Base-by-base conservation (phyloP, 2,113 vertebrate genomes). In the Notothenia rossii region DNA sequence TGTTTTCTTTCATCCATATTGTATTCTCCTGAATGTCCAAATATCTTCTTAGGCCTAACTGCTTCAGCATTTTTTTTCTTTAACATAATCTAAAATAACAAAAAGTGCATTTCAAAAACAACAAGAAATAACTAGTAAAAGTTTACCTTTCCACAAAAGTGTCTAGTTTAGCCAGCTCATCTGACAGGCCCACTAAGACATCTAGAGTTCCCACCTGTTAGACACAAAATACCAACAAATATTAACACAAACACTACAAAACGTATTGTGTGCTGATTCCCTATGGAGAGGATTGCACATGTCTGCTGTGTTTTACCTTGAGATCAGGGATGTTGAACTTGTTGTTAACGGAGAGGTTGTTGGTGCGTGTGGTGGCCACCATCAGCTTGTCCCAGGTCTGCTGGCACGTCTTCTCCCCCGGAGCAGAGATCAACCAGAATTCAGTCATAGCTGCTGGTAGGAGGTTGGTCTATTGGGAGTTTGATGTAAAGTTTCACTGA, bases 371-470 rank as follows among this genome's bases (percentile, higher is more conserved):
- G 60, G 98, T 98, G 73, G 98, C 97, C 58, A 96, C 92, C 77
- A 97, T 96, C 81, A 99, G 72, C 88, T 99, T 99, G 91, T 99
- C 98, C 98, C 98, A 99, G 18, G 98, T 99, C 88, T 99, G 98
- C 90, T 99, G 98, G 76, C 98, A 99, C 0, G 98, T 99, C 91
- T 99, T 99, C 95, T 99, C 98, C 60, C 98, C 98, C 64, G 98
- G 98, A 88, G 98, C 98, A 14, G 98, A 99, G 88, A 99, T 99
- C 87, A 99, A 96, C 98, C 98, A 99, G 89, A 99, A 99, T 88
- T 99, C 98, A 0, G 97, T 97, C 98, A 99, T 99, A 93, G 93
- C 95, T 95, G 85, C 90, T 60, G 78, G 36, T 51, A 11, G 54
- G 50, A 85, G 33, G 51, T 74, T 77, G 49, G 49, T 87, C 18